Evolutionary conservation across 1,140 invertebrate species (phyloP).

Genomic region (Drosophila melanica): DNA sequence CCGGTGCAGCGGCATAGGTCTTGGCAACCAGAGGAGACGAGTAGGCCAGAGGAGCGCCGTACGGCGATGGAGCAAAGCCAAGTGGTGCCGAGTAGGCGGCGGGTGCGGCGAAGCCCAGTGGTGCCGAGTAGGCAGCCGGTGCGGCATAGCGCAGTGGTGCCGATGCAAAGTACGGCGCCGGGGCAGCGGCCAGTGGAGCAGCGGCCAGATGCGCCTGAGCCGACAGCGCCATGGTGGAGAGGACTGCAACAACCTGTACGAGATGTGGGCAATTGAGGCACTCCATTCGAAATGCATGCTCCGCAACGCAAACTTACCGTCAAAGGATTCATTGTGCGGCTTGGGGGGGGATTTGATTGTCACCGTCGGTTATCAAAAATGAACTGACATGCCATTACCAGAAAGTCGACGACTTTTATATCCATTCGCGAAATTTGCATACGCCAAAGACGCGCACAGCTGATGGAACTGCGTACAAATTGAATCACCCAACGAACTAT

Average conservation of each 20-base stretch:
- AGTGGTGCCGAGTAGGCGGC: slow-evolving; percentile 63
- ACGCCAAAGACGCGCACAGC: slow-evolving; percentile 19
- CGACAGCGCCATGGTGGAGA: slow-evolving; percentile 77
- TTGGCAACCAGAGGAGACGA: slow-evolving; percentile 54
- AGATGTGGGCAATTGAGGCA: neutral
- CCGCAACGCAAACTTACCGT: slow-evolving; percentile 51
- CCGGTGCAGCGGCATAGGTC: slow-evolving; percentile 60
- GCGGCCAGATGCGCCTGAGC: slow-evolving; percentile 69
- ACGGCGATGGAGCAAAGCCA: slow-evolving; percentile 56
- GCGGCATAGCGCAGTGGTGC: slow-evolving; percentile 25
- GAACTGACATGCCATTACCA: slow-evolving; percentile 82
- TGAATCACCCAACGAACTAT: neutral
- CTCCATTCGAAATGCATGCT: neutral
- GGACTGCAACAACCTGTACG: slow-evolving; percentile 76
- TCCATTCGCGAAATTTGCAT: slow-evolving; percentile 73
- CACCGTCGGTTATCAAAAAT: slow-evolving; percentile 83
- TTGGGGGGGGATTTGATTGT: slow-evolving; percentile 71
- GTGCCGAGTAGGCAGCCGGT: slow-evolving; percentile 47
- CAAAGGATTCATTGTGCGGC: slow-evolving; percentile 83
- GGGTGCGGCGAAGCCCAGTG: slow-evolving; percentile 53
- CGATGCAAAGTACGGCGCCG: slow-evolving; percentile 44
- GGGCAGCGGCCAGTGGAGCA: slow-evolving; percentile 52
- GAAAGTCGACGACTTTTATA: slow-evolving; percentile 79
- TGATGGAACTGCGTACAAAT: slow-evolving; percentile 20
- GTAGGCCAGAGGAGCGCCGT: slow-evolving; percentile 43